phyloP scores from a whole-genome alignment of 2,888 invertebrate genomes.

The Seira musarum region DNA sequence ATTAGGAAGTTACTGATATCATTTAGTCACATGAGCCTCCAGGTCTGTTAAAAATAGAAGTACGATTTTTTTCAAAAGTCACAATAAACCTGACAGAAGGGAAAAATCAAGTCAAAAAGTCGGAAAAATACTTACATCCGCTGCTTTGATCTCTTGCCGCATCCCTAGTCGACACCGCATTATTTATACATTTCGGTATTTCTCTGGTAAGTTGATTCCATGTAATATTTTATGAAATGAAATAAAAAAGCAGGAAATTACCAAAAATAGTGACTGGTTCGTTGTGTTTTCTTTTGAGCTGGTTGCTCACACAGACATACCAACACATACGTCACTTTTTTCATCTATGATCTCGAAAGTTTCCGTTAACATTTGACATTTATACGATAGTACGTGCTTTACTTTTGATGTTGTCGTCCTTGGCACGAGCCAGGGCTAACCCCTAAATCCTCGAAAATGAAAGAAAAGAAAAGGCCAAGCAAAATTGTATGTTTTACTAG shows the following conservation, averaged over 20 bases:
- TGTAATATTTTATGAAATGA: neutral
- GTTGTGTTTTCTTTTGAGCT: neutral
- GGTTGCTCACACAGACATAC: neutral
- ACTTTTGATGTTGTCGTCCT: conserved; percentile 14
- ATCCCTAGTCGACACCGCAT: neutral
- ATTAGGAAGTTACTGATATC: no score
- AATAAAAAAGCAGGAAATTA: conserved; percentile 16
- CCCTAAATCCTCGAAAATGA: neutral
- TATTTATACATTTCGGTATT: conserved; percentile 8
- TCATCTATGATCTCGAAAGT: neutral
- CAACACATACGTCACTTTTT: neutral
- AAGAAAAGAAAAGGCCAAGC: neutral
- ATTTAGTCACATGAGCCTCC: no score
- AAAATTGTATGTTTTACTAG: neutral
- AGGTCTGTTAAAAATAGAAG: no score
- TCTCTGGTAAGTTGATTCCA: neutral
- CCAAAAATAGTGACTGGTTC: neutral
- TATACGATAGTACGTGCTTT: no score
- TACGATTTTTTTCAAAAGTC: no score
- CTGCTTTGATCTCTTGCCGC: conserved; percentile 2
- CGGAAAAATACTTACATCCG: conserved; percentile 12
- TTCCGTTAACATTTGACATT: conserved; percentile 9
- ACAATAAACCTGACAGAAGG: no score
- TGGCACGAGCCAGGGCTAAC: conserved; percentile 10
- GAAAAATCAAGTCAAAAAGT: conserved; percentile 13